Conservation (phyloP, 2,888 invertebrate species). For the Dione juno region DNA sequence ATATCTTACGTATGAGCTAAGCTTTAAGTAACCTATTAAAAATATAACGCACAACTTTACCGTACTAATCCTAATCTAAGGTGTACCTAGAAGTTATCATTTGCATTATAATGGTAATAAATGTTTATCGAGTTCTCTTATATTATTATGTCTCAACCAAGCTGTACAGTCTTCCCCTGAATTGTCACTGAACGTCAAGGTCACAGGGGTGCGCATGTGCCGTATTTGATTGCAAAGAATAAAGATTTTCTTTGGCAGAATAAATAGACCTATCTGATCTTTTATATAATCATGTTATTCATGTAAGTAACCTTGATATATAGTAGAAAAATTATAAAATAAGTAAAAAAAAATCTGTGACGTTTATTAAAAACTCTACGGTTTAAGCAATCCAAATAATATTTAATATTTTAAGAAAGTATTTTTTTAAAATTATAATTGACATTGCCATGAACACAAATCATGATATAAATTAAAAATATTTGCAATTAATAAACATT, state of each 20-base stretch:
- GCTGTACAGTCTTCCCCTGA: slow-evolving; percentile 46
- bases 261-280: slow-evolving; percentile 34
- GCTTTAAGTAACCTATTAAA: slow-evolving; percentile 4
- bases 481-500: not conserved
- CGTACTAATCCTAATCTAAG: not conserved
- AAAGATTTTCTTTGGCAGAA: slow-evolving; percentile 57
- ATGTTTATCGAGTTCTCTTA: slow-evolving; percentile 6
- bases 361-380: no score
- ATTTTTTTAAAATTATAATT: no score
- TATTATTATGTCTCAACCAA: slow-evolving; percentile 17
- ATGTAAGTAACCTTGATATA: slow-evolving; percentile 15
- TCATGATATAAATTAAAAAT: not conserved
- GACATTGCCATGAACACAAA: no score
- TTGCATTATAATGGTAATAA: not conserved
- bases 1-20: not conserved
- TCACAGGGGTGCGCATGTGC: slow-evolving; percentile 75
- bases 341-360: not conserved
- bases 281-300: slow-evolving; percentile 28
- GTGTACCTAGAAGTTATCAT: not conserved
- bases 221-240: slow-evolving; percentile 68
- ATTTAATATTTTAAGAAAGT: no score
- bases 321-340: not conserved
- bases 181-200: slow-evolving; percentile 70
- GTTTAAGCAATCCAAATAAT: no score
- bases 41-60: not conserved